A percentile compares a stretch with the other conserved stretches of the same genome.
phyloP scores from a whole-genome alignment of 2,888 invertebrate species.

The Neoscelio sp. region DNA sequence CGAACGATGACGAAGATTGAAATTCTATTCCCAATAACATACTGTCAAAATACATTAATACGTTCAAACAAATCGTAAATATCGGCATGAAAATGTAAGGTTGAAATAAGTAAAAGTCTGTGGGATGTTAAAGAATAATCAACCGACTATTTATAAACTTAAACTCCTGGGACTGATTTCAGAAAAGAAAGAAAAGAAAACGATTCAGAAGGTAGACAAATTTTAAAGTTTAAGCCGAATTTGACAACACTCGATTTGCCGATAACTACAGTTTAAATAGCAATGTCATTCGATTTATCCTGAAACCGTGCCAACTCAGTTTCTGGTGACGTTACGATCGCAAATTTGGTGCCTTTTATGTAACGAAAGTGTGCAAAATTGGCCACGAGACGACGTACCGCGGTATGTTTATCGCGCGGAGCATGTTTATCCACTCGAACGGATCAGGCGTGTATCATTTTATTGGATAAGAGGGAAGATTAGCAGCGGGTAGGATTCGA shows the following conservation, averaged over 20 bases:
- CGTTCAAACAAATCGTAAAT: no score
- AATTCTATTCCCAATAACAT: no score
- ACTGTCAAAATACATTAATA: no score
- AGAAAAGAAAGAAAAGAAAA: no score
- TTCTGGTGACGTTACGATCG: background rate
- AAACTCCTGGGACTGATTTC: no score
- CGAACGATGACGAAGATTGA: no score
- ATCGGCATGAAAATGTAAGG: no score
- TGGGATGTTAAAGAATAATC: no score
- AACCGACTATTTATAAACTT: no score
- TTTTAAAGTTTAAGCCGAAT: no score
- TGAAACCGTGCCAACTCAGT: constrained; percentile 22
- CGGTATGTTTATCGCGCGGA: background rate
- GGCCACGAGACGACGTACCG: background rate
- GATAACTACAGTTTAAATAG: background rate
- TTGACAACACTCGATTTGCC: constrained; percentile 6
- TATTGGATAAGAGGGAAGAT: constrained; percentile 7
- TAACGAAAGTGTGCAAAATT: constrained; percentile 14
- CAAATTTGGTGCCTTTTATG: constrained; percentile 34
- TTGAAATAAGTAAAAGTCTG: no score
- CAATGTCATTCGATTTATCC: constrained; percentile 23
- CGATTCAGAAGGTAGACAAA: no score
- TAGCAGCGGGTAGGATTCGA: constrained; percentile 17
- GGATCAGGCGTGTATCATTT: constrained; percentile 1
- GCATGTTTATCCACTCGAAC: constrained; percentile 2